These are phyloP conservation scores for Cosmopolites sordidus DNA, from an alignment of 2,888 invertebrate genomes.

Conservation along the genomic window DNA sequence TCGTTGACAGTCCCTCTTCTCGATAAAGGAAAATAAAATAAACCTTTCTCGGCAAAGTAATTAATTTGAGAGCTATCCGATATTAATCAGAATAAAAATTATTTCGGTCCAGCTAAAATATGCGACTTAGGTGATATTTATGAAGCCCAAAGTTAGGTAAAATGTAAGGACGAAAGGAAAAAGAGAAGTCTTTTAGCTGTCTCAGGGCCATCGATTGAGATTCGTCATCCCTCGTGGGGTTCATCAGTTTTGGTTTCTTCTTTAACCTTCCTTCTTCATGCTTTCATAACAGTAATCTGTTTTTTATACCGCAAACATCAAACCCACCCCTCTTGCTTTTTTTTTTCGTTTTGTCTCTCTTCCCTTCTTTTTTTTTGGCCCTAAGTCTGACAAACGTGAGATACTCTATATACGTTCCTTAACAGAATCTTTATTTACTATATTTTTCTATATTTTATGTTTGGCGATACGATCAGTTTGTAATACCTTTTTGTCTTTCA, in stretches of 20 bases:
- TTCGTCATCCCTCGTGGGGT: conserved; percentile 35
- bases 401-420: no score
- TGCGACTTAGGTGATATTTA: background rate
- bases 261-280: conserved; percentile 34
- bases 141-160: background rate
- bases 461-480: no score
- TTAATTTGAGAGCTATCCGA: background rate
- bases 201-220: conserved; percentile 33
- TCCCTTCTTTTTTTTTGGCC: no score
- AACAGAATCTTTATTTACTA: no score
- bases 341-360: conserved; percentile 1
- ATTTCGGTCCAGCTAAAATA: background rate
- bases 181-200: conserved; percentile 9
- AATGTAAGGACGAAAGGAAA: background rate
- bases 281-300: conserved; percentile 39
- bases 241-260: conserved; percentile 37
- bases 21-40: background rate
- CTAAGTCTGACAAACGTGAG: no score
- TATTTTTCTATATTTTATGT: no score
- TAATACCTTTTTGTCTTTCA: no score
- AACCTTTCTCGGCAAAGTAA: background rate
- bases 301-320: conserved; percentile 36
- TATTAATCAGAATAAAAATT: background rate
- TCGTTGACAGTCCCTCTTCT: no score
- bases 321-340: conserved; percentile 27